These are phyloP conservation scores for Ridgeia piscesae DNA, from an alignment of 1,140 invertebrate genomes.

Conservation along the genomic window DNA sequence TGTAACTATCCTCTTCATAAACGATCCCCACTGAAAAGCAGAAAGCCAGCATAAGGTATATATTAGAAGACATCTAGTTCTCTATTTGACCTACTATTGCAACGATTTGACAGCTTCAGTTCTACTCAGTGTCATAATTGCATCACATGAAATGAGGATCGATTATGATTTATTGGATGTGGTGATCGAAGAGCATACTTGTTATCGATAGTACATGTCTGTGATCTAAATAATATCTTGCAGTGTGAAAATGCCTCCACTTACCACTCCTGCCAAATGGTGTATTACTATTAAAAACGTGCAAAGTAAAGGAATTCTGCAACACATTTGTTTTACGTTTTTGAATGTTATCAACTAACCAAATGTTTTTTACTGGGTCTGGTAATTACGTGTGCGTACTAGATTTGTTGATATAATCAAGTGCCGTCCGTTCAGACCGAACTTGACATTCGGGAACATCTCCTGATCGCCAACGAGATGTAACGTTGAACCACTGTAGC, in stretches of 20 bases:
- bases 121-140: too few relatives aligned
- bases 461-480: background rate
- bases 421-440: background rate
- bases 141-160: too few relatives aligned
- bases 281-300: too few relatives aligned
- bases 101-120: too few relatives aligned
- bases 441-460: background rate
- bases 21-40: background rate
- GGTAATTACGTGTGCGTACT: background rate
- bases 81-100: too few relatives aligned
- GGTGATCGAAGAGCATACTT: background rate
- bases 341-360: too few relatives aligned
- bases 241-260: background rate
- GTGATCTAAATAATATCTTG: background rate
- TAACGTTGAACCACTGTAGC: background rate
- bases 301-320: too few relatives aligned
- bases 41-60: background rate
- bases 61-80: background rate
- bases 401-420: background rate
- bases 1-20: background rate
- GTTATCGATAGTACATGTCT: background rate
- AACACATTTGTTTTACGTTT: too few relatives aligned
- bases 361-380: too few relatives aligned
- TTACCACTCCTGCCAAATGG: background rate
- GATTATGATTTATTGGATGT: too few relatives aligned